Evolutionary conservation across 2,888 invertebrate species (phyloP).

Genomic region (Brenthis hecate): DNA sequence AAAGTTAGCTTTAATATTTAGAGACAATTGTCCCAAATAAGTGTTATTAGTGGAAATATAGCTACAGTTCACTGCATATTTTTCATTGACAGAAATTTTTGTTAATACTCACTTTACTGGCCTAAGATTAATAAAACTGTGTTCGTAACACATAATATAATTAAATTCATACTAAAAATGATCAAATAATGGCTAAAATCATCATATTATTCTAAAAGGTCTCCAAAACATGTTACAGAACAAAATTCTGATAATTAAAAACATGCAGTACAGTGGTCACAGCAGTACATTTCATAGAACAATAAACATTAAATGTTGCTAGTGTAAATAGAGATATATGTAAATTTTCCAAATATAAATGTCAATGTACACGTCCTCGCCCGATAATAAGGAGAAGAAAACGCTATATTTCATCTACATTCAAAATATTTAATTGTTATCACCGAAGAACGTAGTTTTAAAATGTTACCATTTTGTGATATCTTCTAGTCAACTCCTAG

Average conservation of each 20-base stretch:
- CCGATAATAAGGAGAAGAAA: conserved; percentile 16
- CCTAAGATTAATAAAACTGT: neutral
- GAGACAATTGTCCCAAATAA: conserved; percentile 32
- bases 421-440: conserved; percentile 9
- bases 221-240: neutral
- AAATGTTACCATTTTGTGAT: conserved; percentile 21
- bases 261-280: conserved; percentile 11
- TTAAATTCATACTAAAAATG: too few relatives aligned
- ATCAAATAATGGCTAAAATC: neutral
- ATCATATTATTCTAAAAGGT: neutral
- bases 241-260: neutral
- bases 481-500: conserved; percentile 19
- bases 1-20: conserved; percentile 49
- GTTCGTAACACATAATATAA: too few relatives aligned
- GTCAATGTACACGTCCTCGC: conserved; percentile 21
- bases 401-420: conserved; percentile 15
- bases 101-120: too few relatives aligned
- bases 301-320: conserved; percentile 33
- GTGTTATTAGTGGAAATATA: conserved; percentile 19
- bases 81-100: neutral
- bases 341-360: conserved; percentile 25
- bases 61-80: neutral
- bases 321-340: conserved; percentile 26
- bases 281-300: conserved; percentile 22
- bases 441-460: conserved; percentile 20